Percentiles rank a stretch among this genome's conserved stretches.
phyloP scores from a whole-genome alignment of 2,797 vertebrate genomes.

The Clamator glandarius region DNA sequence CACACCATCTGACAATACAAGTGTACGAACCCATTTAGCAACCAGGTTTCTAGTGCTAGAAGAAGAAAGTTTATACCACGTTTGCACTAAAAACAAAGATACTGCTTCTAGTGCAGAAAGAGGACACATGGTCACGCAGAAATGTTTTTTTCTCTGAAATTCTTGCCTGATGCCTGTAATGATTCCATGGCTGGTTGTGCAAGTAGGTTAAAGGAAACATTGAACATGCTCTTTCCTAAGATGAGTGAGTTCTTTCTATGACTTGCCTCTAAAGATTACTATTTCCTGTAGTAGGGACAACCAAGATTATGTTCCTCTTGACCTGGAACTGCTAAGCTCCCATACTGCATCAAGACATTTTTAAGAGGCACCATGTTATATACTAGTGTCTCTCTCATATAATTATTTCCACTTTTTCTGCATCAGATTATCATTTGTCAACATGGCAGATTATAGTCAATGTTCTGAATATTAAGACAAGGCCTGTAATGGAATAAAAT shows the following conservation, averaged over 20 bases:
- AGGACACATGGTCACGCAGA: fast-evolving
- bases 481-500: not conserved
- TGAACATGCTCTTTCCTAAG: not conserved
- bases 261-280: not conserved
- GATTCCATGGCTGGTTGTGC: not conserved
- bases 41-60: not conserved
- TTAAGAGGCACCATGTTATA: not conserved
- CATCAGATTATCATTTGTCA: not conserved
- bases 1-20: not conserved
- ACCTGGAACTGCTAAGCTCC: not conserved
- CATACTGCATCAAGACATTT: fast-evolving
- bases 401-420: not conserved
- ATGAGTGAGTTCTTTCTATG: not conserved
- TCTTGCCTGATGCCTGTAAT: not conserved
- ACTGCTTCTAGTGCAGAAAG: not conserved
- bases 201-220: not conserved
- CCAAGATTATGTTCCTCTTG: not conserved
- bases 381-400: not conserved
- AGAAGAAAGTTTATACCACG: fast-evolving
- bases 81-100: not conserved
- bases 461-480: not conserved
- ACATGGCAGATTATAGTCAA: not conserved
- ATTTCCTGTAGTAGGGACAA: not conserved
- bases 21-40: not conserved
- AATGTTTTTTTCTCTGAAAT: not conserved